Evolutionary conservation across 2,797 vertebrate genomes (phyloP).

Genomic region (Naso thynnoides): DNA sequence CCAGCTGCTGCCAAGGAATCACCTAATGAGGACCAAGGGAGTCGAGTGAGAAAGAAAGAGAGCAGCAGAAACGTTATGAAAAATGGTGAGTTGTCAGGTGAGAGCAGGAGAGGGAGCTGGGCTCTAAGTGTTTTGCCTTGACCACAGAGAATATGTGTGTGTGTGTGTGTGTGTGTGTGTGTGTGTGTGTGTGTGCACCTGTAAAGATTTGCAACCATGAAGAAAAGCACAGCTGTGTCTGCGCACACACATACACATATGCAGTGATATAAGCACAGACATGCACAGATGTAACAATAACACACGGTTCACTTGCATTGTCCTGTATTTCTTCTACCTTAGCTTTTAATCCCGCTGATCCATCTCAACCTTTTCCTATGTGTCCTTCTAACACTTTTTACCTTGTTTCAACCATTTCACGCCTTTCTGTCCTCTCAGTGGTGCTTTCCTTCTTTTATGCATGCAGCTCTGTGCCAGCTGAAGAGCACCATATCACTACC

Average conservation of each 20-base stretch:
- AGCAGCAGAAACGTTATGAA: conserved; percentile 49
- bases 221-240: conserved; percentile 43
- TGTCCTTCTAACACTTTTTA: conserved; percentile 13
- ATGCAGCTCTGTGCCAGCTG: conserved; percentile 42
- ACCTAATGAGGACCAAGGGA: conserved; percentile 68
- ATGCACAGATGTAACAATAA: conserved; percentile 35
- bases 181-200: conserved; percentile 19
- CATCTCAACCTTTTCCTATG: conserved; percentile 12
- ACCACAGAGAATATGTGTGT: conserved; percentile 40
- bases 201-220: conserved; percentile 39
- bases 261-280: background rate
- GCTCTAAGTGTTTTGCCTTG: conserved; percentile 66
- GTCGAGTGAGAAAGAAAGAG: conserved; percentile 32
- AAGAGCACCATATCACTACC: conserved; percentile 50
- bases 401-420: conserved; percentile 14
- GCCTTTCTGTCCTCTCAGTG: conserved; percentile 15
- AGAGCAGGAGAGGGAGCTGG: conserved; percentile 53
- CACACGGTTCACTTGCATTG: conserved; percentile 24
- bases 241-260: conserved; percentile 8
- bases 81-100: conserved; percentile 69
- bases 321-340: background rate
- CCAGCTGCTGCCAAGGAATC: conserved; percentile 54
- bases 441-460: conserved; percentile 56
- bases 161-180: conserved; percentile 3
- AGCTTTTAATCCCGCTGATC: conserved; percentile 20